These are phyloP conservation scores for Bryconaethiops microstoma DNA, from an alignment of 2,797 vertebrate genomes.

Conservation along the genomic window DNA sequence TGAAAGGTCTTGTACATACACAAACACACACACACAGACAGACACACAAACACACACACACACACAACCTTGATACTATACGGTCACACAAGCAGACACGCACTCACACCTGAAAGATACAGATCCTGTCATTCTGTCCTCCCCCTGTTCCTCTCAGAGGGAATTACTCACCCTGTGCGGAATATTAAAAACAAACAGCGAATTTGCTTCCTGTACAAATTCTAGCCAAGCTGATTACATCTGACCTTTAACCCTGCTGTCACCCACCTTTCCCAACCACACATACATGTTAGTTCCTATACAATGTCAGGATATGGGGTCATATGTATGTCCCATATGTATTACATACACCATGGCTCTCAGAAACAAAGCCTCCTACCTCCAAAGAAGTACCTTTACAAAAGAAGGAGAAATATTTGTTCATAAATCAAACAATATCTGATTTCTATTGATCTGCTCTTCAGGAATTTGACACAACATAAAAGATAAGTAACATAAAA, in stretches of 20 bases:
- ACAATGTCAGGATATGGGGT: slow-evolving; percentile 11
- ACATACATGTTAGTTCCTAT: neutral
- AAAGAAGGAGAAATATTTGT: too few species aligned
- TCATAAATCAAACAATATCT: too few species aligned
- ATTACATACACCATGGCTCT: neutral
- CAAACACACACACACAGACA: slow-evolving; percentile 3
- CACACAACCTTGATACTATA: neutral
- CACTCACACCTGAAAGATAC: slow-evolving; percentile 43
- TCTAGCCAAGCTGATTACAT: slow-evolving; percentile 79
- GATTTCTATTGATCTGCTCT: too few species aligned
- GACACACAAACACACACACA: slow-evolving; percentile 7
- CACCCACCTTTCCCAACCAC: slow-evolving; percentile 50
- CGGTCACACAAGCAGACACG: slow-evolving; percentile 12
- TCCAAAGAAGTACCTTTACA: too few species aligned
- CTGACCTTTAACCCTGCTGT: slow-evolving; percentile 76
- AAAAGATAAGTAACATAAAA: too few species aligned
- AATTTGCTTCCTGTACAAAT: slow-evolving; percentile 79
- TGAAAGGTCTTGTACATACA: slow-evolving; percentile 6
- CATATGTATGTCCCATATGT: neutral
- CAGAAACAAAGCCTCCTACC: too few species aligned
- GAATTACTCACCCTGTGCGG: slow-evolving; percentile 52
- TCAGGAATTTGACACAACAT: too few species aligned
- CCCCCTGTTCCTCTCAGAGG: slow-evolving; percentile 26
- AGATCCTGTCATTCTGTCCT: slow-evolving; percentile 33
- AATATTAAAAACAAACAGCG: slow-evolving; percentile 84